phyloP scores from a whole-genome alignment of 2,797 vertebrate genomes.

The Harpagifer antarcticus region DNA sequence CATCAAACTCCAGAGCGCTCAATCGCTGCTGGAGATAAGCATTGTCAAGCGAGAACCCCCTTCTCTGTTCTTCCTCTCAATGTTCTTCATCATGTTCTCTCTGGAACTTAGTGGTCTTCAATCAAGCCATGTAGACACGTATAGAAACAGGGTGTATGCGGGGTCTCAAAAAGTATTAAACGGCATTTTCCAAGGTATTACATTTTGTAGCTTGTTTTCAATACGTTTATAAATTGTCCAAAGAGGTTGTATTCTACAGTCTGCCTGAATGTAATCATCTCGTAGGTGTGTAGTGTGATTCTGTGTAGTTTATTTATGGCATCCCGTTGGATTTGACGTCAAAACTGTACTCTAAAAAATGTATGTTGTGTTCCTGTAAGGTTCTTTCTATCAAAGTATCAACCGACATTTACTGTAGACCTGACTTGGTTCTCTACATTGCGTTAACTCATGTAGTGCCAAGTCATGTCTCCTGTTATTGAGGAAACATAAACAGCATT shows the following conservation, averaged over 20 bases:
- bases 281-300: too few relatives aligned
- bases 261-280: too few relatives aligned
- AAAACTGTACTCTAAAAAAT: constrained; percentile 10
- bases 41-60: constrained; percentile 24
- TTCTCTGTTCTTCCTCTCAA: not conserved
- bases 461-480: not conserved
- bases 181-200: too few relatives aligned
- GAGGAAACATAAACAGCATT: too few relatives aligned
- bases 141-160: too few relatives aligned
- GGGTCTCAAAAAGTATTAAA: too few relatives aligned
- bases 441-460: not conserved
- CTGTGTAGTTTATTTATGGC: too few relatives aligned
- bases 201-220: too few relatives aligned
- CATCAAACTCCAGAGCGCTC: constrained; percentile 50
- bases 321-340: too few relatives aligned
- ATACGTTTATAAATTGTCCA: too few relatives aligned
- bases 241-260: too few relatives aligned
- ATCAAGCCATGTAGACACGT: not conserved
- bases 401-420: not conserved
- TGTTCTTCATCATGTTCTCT: constrained; percentile 22
- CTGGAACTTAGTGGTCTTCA: constrained; percentile 1
- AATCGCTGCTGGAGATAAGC: constrained; percentile 54
- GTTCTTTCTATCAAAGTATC: not conserved
- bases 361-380: constrained; percentile 6
- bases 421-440: not conserved